Percentiles rank a stretch among this genome's conserved stretches.
phyloP scores from a whole-genome alignment of 2,888 invertebrate species.

The Sabatieria punctata region DNA sequence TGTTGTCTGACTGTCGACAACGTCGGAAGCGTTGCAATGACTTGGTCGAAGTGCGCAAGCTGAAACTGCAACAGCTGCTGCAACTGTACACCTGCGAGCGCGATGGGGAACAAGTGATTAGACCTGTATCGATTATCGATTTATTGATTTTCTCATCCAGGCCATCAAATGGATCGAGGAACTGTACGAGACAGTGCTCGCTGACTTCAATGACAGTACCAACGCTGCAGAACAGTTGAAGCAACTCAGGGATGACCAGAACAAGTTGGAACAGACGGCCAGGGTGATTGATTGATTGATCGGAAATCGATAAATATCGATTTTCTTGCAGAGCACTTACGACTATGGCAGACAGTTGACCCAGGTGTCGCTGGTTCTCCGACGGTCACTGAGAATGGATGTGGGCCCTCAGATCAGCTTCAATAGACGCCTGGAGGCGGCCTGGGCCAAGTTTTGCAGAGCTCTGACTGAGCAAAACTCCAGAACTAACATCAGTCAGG shows the following conservation, averaged over 20 bases:
- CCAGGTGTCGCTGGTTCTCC: constrained; percentile 52
- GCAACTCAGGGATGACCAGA: constrained; percentile 53
- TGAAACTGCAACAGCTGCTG: constrained; percentile 57
- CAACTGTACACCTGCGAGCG: constrained; percentile 57
- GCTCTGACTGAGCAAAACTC: constrained; percentile 23
- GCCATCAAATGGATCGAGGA: constrained; percentile 60
- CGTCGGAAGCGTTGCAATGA: constrained; percentile 50
- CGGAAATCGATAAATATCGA: neutral
- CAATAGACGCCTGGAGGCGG: constrained; percentile 4
- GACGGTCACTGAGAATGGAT: constrained; percentile 49
- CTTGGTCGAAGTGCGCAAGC: constrained; percentile 54
- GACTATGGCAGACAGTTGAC: constrained; percentile 62
- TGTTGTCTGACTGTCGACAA: constrained; percentile 48
- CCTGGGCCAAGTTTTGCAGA: constrained; percentile 11
- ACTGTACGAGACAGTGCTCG: constrained; percentile 51
- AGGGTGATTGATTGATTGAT: constrained; percentile 39
- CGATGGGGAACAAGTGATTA: constrained; percentile 53
- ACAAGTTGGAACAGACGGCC: constrained; percentile 57
- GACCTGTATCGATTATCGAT: too few species aligned
- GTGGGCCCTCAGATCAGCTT: constrained; percentile 11
- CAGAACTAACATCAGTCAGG: constrained; percentile 52
- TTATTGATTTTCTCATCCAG: too few species aligned
- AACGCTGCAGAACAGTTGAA: constrained; percentile 53
- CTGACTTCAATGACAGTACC: constrained; percentile 53
- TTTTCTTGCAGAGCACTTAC: constrained; percentile 49